These are phyloP conservation scores for Hetaerina titia DNA, from an alignment of 2,888 invertebrate genomes.

Conservation along the genomic window DNA sequence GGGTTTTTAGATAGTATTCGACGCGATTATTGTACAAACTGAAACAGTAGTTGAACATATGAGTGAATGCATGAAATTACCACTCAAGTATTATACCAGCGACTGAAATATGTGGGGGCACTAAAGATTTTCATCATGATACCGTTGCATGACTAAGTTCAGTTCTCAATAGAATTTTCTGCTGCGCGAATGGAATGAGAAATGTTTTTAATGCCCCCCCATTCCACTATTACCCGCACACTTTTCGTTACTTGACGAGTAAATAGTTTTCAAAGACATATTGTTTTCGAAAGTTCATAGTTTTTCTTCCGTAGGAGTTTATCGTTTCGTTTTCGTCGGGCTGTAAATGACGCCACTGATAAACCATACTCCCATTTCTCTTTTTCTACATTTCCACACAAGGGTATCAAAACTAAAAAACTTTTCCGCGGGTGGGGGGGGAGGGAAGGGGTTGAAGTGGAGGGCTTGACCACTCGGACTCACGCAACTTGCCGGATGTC, in stretches of 20 bases:
- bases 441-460: neutral
- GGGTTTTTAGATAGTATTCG: too few relatives aligned
- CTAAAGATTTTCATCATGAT: too few relatives aligned
- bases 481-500: constrained; percentile 18
- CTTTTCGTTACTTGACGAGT: neutral
- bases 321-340: neutral
- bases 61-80: too few relatives aligned
- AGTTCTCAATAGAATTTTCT: neutral
- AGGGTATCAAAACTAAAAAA: neutral
- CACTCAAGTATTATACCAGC: too few relatives aligned
- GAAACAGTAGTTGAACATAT: too few relatives aligned
- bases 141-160: neutral
- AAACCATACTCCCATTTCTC: neutral
- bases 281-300: neutral
- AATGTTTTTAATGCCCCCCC: neutral
- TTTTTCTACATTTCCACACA: neutral
- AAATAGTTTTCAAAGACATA: neutral
- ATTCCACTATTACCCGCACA: neutral
- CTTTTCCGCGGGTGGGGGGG: neutral
- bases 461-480: neutral
- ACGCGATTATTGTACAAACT: too few relatives aligned
- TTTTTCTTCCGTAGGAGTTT: neutral
- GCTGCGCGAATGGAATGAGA: neutral
- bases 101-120: too few relatives aligned
- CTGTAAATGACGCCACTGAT: neutral